phyloP scores from a whole-genome alignment of 1,140 invertebrate genomes.

The Hycleus phaleratus region DNA sequence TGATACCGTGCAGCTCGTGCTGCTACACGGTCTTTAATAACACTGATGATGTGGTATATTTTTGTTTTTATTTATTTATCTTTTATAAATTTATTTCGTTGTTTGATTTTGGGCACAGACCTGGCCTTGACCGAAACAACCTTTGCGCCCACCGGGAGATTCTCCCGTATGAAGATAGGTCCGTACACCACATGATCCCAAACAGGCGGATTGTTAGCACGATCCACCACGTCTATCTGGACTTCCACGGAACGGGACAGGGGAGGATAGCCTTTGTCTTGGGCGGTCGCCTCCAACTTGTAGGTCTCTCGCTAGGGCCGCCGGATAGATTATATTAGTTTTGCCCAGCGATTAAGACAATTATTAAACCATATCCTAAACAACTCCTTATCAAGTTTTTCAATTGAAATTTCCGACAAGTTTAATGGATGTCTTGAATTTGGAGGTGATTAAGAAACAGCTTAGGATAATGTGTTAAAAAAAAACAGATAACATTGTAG shows the following conservation, averaged over 20 bases:
- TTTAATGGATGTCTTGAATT: too few species aligned
- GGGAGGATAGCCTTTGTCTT: slow-evolving; percentile 91
- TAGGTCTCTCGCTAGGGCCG: slow-evolving; percentile 85
- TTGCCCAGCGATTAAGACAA: too few species aligned
- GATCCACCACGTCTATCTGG: slow-evolving; percentile 95
- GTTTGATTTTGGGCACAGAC: slow-evolving; percentile 59
- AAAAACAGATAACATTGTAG: too few species aligned
- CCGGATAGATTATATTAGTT: slow-evolving; percentile 19
- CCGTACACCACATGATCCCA: slow-evolving; percentile 94
- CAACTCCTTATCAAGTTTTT: too few species aligned
- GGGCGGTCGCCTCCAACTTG: slow-evolving; percentile 92
- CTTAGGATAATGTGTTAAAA: too few species aligned
- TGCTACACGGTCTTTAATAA: slow-evolving; percentile 40
- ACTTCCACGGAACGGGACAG: slow-evolving; percentile 91
- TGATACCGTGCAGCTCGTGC: slow-evolving; percentile 41
- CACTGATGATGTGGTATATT: slow-evolving; percentile 20
- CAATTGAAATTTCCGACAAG: too few species aligned
- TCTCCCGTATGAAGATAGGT: slow-evolving; percentile 94
- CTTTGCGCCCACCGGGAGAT: slow-evolving; percentile 90
- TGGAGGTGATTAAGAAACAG: too few species aligned
- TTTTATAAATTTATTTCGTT: not conserved
- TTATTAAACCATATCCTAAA: too few species aligned
- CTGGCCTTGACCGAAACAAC: slow-evolving; percentile 96
- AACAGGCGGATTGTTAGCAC: slow-evolving; percentile 92
- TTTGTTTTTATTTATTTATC: too few species aligned